Evolutionary conservation across 2,888 invertebrate species (phyloP).

Genomic region (Pristionchus japonicus): DNA sequence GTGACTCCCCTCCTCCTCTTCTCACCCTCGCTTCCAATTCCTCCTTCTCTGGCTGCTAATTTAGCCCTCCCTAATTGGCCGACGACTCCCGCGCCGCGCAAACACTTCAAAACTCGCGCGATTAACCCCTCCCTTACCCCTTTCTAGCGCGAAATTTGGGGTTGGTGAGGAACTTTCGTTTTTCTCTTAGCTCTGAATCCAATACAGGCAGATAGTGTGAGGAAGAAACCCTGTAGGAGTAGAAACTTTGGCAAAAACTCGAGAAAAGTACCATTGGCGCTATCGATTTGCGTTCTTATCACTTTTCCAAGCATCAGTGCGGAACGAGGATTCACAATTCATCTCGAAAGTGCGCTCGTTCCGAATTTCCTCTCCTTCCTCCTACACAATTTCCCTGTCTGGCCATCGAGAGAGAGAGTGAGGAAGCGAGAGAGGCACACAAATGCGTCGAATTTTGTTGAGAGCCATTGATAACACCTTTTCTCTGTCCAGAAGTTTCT

Average conservation of each 20-base stretch:
- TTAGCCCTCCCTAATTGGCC: neutral
- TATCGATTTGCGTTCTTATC: neutral
- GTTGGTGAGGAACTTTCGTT: no score
- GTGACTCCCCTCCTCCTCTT: neutral
- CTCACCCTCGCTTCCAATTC: neutral
- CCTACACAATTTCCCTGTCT: slow-evolving; percentile 32
- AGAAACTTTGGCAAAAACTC: neutral
- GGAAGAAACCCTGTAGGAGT: no score
- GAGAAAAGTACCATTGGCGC: neutral
- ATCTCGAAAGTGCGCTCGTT: slow-evolving; percentile 38
- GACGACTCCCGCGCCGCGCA: neutral
- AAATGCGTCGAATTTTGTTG: no score
- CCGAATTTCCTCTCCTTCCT: slow-evolving; percentile 39
- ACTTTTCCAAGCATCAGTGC: neutral
- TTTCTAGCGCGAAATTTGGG: no score
- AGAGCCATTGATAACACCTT: neutral
- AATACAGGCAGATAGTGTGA: no score
- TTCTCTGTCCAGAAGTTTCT: neutral
- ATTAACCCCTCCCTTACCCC: no score
- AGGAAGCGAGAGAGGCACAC: neutral
- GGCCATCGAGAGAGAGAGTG: neutral
- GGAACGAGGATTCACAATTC: slow-evolving; percentile 39
- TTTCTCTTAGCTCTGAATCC: no score
- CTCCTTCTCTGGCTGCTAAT: neutral
- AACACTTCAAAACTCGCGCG: neutral